Percentiles rank a stretch among this genome's conserved stretches.
phyloP scores from a whole-genome alignment of 1,140 invertebrate genomes.

The Dufourea novaeangliae region DNA sequence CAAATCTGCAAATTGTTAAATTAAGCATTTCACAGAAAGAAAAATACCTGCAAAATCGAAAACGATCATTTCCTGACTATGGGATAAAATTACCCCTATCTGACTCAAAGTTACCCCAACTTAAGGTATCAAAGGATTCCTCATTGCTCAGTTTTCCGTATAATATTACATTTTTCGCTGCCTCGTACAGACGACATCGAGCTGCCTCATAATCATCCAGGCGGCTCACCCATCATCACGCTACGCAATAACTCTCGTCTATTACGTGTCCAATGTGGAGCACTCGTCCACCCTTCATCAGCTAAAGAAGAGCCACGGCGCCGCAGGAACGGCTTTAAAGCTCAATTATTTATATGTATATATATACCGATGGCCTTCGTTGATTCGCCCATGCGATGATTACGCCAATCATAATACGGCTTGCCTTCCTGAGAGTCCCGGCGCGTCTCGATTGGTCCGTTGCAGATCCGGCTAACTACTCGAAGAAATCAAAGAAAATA shows the following conservation, averaged over 20 bases:
- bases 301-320: slow-evolving; percentile 35
- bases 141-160: slow-evolving; percentile 34
- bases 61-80: too few species aligned
- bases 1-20: too few species aligned
- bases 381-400: slow-evolving; percentile 58
- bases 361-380: not conserved
- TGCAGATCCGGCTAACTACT: slow-evolving; percentile 54
- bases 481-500: slow-evolving; percentile 61
- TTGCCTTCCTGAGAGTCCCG: slow-evolving; percentile 16
- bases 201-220: slow-evolving; percentile 43
- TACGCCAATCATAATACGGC: slow-evolving; percentile 61
- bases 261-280: slow-evolving; percentile 44
- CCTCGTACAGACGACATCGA: slow-evolving; percentile 13
- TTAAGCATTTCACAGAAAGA: too few species aligned
- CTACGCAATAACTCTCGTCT: slow-evolving; percentile 49
- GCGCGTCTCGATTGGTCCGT: slow-evolving; percentile 56
- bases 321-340: slow-evolving; percentile 55
- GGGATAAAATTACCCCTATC: too few species aligned
- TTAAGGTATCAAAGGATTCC: slow-evolving; percentile 40
- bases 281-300: slow-evolving; percentile 48
- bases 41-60: too few species aligned
- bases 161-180: slow-evolving; percentile 40
- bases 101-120: too few species aligned
- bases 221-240: slow-evolving; percentile 49
- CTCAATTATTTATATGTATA: slow-evolving; percentile 65